Base-by-base conservation (phyloP, 2,113 vertebrate species). In the Hipposideros armiger region DNA sequence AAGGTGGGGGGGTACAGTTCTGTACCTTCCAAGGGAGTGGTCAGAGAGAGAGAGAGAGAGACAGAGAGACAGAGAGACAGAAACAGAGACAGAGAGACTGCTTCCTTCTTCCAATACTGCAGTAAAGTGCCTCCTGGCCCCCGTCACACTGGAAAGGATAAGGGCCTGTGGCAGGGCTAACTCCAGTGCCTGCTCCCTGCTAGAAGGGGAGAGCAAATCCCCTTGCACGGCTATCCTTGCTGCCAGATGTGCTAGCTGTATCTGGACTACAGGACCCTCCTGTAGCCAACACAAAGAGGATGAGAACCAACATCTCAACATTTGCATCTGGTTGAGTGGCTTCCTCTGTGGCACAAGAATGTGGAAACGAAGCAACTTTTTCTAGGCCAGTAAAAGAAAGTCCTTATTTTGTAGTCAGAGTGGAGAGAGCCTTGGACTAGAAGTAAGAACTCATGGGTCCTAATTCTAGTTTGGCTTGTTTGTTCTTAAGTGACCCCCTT, bases 371-470 rank as follows among this genome's bases (percentile, higher is more conserved):
- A 85, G 42, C 67, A 69, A 52, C 19, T 45, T 93, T 95, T 95
- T 96, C 94, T 95, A 89, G 91, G 73, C 69, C 95, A 88, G 50
- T 26, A 22, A 72, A 80, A 86, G 50, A 91, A 92, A 96, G 72
- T 85, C 47, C 52, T 87, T 56, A 64, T 83, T 96, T 45, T 87
- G 67, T 40, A 89, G 78, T 80, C 62, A 32, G 24, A 84, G 15
- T 17, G 14, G 15, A 78, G 52, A 86, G 91, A 60, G 66, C 20
- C 50, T 70, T 89, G 77, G 78, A 36, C 22, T 60, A 22, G 11
- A 90, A 95, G 22, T n/a, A 60, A 84, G 74, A 95, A 83, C 72
- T 4, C 30, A 0, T 45, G 70, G 74, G 40, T 50, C 72, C 85
- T 58, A 74, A 83, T 47, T 86, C 67, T 73, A 56, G 40, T 69